These are phyloP conservation scores for Lasioglossum villosulum DNA, from an alignment of 2,888 invertebrate genomes.

Conservation along the genomic window DNA sequence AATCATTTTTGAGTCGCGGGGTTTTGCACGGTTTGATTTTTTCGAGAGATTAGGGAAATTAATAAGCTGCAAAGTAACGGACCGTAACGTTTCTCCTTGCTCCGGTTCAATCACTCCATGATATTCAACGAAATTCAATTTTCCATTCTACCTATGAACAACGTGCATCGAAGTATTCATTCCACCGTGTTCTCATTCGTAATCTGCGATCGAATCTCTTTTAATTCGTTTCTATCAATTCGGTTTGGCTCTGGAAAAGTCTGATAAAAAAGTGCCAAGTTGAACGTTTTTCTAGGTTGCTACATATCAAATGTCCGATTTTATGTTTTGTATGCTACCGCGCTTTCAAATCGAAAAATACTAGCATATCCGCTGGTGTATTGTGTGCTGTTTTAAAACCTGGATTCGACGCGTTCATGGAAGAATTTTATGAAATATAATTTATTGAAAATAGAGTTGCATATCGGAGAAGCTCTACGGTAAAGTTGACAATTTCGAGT, in stretches of 20 bases:
- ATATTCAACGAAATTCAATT: not conserved
- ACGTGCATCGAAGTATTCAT: not conserved
- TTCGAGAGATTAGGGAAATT: not conserved
- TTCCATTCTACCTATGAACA: not conserved
- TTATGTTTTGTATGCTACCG: not conserved
- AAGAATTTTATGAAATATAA: not conserved
- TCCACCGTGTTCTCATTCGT: not conserved
- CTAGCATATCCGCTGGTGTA: not conserved
- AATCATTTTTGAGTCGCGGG: conserved; percentile 54
- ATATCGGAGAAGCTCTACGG: too few species aligned
- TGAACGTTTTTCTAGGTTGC: not conserved
- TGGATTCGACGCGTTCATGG: not conserved
- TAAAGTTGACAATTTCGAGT: too few species aligned
- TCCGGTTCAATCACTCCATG: not conserved
- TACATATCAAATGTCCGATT: not conserved
- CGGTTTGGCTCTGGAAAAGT: not conserved
- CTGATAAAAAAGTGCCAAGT: not conserved
- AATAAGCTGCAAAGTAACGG: not conserved
- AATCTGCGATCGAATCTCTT: not conserved
- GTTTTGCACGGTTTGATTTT: not conserved
- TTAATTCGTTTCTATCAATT: conserved; percentile 9
- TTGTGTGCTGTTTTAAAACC: not conserved
- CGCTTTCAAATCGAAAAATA: not conserved
- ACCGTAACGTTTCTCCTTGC: not conserved
- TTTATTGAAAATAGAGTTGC: too few species aligned